Percentiles rank a stretch among this genome's conserved stretches.
Evolutionary conservation across 2,797 vertebrate genomes (phyloP).

Genomic region (Tapirus indicus): DNA sequence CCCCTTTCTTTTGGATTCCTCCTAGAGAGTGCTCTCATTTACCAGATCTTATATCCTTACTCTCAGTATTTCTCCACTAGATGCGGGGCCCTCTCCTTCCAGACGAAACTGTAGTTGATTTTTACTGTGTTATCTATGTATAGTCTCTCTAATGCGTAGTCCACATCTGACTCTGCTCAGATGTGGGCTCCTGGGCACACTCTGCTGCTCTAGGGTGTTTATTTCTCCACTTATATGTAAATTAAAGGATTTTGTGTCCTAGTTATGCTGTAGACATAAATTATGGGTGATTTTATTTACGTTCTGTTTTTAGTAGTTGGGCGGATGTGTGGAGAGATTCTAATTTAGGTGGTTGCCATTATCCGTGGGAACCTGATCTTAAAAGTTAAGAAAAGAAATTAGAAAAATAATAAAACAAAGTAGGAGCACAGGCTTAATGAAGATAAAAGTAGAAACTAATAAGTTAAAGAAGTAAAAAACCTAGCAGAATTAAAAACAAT

Average conservation of each 20-base stretch:
- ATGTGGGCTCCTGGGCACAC: background rate
- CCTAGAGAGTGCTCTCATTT: background rate
- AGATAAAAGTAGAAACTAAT: slow-evolving; percentile 25
- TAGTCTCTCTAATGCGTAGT: background rate
- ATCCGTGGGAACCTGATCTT: background rate
- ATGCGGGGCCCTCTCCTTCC: background rate
- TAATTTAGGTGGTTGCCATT: slow-evolving; percentile 24
- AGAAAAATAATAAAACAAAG: slow-evolving; percentile 30
- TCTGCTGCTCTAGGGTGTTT: background rate
- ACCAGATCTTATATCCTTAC: background rate
- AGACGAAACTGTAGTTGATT: background rate
- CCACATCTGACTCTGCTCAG: background rate
- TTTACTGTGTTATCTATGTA: background rate
- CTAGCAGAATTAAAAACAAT: slow-evolving; percentile 29
- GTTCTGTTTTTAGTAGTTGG: slow-evolving; percentile 59
- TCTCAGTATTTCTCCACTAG: background rate
- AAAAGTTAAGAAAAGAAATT: slow-evolving; percentile 6
- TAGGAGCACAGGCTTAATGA: slow-evolving; percentile 26
- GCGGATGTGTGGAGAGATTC: background rate
- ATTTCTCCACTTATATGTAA: slow-evolving; percentile 4
- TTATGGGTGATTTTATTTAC: slow-evolving; percentile 6
- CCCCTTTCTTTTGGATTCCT: background rate
- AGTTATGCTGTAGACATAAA: background rate
- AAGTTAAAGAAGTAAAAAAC: background rate
- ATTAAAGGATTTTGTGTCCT: slow-evolving; percentile 55